phyloP scores from a whole-genome alignment of 2,888 invertebrate genomes.

The Thysanoteuthis rhombus region DNA sequence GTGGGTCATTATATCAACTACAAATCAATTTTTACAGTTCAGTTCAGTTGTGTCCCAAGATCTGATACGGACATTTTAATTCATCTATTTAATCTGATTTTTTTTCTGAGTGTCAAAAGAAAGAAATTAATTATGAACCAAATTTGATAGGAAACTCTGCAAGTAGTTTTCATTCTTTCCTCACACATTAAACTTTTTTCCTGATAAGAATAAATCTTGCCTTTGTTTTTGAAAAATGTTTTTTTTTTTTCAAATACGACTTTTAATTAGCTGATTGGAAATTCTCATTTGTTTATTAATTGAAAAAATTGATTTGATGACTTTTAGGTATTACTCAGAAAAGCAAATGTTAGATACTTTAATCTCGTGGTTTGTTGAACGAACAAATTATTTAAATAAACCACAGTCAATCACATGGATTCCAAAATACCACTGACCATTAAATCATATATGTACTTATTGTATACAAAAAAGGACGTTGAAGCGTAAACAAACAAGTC shows the following conservation, averaged over 20 bases:
- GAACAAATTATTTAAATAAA: not conserved
- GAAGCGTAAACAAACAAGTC: too few relatives aligned
- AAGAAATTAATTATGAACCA: not conserved
- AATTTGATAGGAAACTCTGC: not conserved
- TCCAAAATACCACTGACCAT: not conserved
- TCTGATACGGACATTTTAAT: not conserved
- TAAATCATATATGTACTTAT: too few relatives aligned
- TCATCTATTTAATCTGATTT: not conserved
- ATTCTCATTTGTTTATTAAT: not conserved
- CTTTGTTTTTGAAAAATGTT: not conserved
- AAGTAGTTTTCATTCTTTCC: not conserved
- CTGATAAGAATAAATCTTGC: not conserved
- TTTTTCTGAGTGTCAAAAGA: conserved; percentile 1
- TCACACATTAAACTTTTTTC: not conserved
- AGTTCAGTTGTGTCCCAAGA: not conserved
- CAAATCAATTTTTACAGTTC: not conserved
- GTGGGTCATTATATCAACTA: not conserved
- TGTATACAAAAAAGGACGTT: too few relatives aligned
- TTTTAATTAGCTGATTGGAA: not conserved
- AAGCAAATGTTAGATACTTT: not conserved
- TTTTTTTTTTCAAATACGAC: too few relatives aligned
- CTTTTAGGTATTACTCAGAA: not conserved
- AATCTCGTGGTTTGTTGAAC: not conserved
- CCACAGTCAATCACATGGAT: not conserved
- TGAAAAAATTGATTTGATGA: not conserved